Base-by-base conservation (phyloP, 2,888 invertebrate species). In the Zygogramma bicolorata region DNA sequence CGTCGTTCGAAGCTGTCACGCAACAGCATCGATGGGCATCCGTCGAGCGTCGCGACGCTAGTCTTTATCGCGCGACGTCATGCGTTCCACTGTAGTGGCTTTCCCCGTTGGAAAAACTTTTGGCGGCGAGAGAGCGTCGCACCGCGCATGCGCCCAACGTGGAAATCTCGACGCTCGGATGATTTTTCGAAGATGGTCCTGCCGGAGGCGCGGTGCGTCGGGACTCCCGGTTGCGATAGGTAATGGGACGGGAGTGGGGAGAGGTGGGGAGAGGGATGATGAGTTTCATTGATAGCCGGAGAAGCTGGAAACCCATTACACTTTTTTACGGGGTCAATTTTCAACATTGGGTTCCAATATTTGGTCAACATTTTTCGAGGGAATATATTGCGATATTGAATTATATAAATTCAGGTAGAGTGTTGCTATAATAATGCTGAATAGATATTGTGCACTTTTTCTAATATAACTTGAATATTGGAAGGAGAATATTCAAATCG, bases 81-180 rank as follows among this genome's bases (percentile, higher is more conserved):
- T 80, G 77, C 77, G 75, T 79, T 71, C 77, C 76, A 81, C 81
- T 81, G 75, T 53, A 25, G 15, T 4, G 53, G 25, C 27, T n/a
- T 25, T n/a, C 27, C n/a, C 1, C 1, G 5, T 53, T 25, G 53
- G 53, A n/a, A 53, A 53, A 53, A 53, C 53, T 53, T 42, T 53
- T 53, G 53, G 53, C 53, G 53, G 53, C 0, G 53, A 25, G n/a
- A 53, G 27, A 53, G 13, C 53, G 25, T 3, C n/a, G n/a, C 13
- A 53, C 25, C 22, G 53, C 53, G 53, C 53, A 53, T 7, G 53
- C 53, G 53, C 13, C 53, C 25, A 53, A 53, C 53, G 53, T 53
- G 53, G 53, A 15, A 27, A 53, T 53, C 53, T 53, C 27, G 27
- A 53, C n/a, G 53, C 53, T 53, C 53, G 53, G 25, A 25, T 53